Percentiles rank a stretch among this genome's conserved stretches.
These are phyloP conservation scores for Neoarius graeffei DNA, from an alignment of 2,113 vertebrate species.

Conservation along the genomic window DNA sequence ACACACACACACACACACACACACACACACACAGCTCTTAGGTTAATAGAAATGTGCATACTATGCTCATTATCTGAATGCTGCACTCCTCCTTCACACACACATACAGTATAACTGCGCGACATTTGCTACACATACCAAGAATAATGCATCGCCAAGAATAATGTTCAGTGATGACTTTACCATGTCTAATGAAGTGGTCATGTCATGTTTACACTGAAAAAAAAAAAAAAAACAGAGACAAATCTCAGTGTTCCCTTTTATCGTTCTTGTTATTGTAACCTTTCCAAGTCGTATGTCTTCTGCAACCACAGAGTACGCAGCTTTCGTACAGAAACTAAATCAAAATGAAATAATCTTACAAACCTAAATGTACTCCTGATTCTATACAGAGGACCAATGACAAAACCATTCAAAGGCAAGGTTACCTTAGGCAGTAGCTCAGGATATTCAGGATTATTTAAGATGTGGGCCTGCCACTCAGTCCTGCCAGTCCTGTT, in stretches of 20 bases:
- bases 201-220: constrained; percentile 39
- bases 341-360: constrained; percentile 45
- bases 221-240: constrained; percentile 22
- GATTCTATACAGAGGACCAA: constrained; percentile 52
- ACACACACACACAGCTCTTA: not conserved
- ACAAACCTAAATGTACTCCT: constrained; percentile 44
- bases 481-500: not conserved
- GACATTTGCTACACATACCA: not conserved
- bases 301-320: constrained; percentile 32
- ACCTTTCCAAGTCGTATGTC: constrained; percentile 52
- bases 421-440: constrained; percentile 53
- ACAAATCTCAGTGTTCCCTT: constrained; percentile 47
- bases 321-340: constrained; percentile 28
- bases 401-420: constrained; percentile 58
- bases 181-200: constrained; percentile 47
- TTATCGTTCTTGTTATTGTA: constrained; percentile 52
- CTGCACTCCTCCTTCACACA: not conserved
- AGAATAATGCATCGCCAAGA: not conserved
- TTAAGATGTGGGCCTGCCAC: constrained; percentile 9
- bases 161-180: constrained; percentile 48
- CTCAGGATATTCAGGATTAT: constrained; percentile 21
- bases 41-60: not conserved
- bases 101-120: not conserved
- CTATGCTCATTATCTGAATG: not conserved
- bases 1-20: no score